A percentile compares a stretch with the other conserved stretches of the same genome.
phyloP scores from a whole-genome alignment of 2,888 invertebrate species.

The Trissolcus brochymenae region DNA sequence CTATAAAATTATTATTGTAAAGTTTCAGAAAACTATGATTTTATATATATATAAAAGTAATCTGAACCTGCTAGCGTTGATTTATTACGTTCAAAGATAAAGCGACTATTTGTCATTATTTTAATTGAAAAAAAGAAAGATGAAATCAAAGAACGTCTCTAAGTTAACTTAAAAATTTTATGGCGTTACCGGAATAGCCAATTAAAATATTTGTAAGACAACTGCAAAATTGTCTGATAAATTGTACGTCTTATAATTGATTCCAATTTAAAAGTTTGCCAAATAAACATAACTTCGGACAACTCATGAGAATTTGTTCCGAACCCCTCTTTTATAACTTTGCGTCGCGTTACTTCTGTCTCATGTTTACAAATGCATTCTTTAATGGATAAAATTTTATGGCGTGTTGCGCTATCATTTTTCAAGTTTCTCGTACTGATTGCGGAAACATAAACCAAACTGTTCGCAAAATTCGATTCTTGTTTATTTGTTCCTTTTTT shows the following conservation, averaged over 20 bases:
- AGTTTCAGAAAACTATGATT: too few relatives aligned
- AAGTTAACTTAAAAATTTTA: neutral
- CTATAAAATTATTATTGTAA: too few relatives aligned
- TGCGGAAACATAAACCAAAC: constrained; percentile 1
- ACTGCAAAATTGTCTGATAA: neutral
- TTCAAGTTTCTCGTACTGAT: constrained; percentile 4
- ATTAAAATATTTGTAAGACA: too few relatives aligned
- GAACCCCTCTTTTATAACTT: constrained; percentile 14
- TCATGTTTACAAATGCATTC: constrained; percentile 19
- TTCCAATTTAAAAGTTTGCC: constrained; percentile 8
- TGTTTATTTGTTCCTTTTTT: neutral
- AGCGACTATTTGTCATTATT: too few relatives aligned
- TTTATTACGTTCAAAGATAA: neutral
- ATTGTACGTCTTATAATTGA: constrained; percentile 14
- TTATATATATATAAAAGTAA: too few relatives aligned
- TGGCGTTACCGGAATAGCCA: neutral
- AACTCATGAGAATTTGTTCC: constrained; percentile 28
- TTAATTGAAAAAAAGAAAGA: neutral
- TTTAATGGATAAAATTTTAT: constrained; percentile 25
- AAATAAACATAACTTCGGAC: constrained; percentile 26
- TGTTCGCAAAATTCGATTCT: neutral
- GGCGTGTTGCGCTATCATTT: constrained; percentile 5
- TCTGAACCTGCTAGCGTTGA: too few relatives aligned
- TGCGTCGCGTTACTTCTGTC: constrained; percentile 9
- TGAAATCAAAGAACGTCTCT: neutral